Evolutionary conservation across 2,113 vertebrate genomes (phyloP).

Genomic region (Microcebus ravelobensis): DNA sequence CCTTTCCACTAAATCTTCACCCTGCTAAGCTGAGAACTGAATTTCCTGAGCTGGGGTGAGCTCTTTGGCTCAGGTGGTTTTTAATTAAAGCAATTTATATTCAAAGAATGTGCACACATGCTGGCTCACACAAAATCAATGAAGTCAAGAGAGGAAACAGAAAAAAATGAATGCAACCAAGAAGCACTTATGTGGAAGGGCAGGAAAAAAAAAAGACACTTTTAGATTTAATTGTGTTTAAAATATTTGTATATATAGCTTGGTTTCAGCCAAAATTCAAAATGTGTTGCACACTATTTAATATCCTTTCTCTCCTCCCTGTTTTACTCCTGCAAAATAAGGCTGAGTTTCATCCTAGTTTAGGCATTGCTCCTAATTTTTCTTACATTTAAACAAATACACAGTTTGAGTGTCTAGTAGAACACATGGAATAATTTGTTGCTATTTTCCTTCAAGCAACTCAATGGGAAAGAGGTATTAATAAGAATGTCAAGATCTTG

Average conservation of each 20-base stretch:
- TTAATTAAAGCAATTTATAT: conserved; percentile 71
- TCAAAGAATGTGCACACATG: conserved; percentile 38
- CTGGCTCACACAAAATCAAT: conserved; percentile 62
- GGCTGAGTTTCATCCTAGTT: background rate
- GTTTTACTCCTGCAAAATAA: background rate
- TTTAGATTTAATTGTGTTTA: conserved; percentile 48
- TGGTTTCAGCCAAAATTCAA: background rate
- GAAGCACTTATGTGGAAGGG: background rate
- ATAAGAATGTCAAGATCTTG: background rate
- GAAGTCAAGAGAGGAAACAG: conserved; percentile 43
- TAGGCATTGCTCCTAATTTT: background rate
- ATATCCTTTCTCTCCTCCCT: background rate
- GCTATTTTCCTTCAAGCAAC: background rate
- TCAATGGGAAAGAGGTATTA: background rate
- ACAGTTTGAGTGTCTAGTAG: background rate
- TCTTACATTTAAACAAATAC: conserved; percentile 41
- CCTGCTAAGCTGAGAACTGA: background rate
- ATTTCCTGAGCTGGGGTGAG: conserved; percentile 26
- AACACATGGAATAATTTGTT: background rate
- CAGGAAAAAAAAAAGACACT: background rate
- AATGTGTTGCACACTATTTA: background rate
- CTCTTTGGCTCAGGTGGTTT: conserved; percentile 61
- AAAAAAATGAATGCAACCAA: background rate
- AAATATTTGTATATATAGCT: background rate
- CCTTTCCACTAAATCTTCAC: conserved; percentile 3